Conservation (phyloP, 2,888 invertebrate species). For the Sisyra nigra region DNA sequence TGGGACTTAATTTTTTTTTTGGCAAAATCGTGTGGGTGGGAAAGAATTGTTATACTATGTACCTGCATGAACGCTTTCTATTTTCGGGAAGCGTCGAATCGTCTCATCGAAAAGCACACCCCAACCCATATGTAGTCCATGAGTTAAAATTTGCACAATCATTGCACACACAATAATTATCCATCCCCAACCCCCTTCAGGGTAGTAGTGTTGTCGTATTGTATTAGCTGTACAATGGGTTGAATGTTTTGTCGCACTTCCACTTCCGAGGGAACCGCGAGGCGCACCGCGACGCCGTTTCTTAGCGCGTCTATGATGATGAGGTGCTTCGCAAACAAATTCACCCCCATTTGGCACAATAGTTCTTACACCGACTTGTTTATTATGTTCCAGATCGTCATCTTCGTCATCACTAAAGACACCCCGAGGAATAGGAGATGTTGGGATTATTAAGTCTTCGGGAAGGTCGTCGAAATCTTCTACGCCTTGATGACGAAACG, state of each 20-base stretch:
- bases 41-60: slow-evolving; percentile 10
- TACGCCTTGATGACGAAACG: not conserved
- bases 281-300: slow-evolving; percentile 9
- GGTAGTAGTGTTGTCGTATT: slow-evolving; percentile 53
- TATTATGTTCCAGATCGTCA: slow-evolving; percentile 4
- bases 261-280: not conserved
- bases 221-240: slow-evolving; percentile 18
- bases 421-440: not conserved
- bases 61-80: slow-evolving; percentile 42
- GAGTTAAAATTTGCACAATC: slow-evolving; percentile 49
- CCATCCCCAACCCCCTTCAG: slow-evolving; percentile 71
- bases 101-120: slow-evolving; percentile 37
- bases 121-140: slow-evolving; percentile 47
- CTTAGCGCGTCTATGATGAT: slow-evolving; percentile 1
- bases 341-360: not conserved
- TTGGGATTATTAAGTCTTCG: not conserved
- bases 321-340: not conserved
- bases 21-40: no score
- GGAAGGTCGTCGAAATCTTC: no score
- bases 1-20: no score
- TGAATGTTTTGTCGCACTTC: slow-evolving; percentile 4
- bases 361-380: slow-evolving; percentile 1
- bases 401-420: slow-evolving; percentile 6
- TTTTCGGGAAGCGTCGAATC: slow-evolving; percentile 34
- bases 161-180: slow-evolving; percentile 48